Percentiles rank a stretch among this genome's conserved stretches.
These are phyloP conservation scores for Podarcis cretensis DNA, from an alignment of 2,113 vertebrate genomes.

Conservation along the genomic window DNA sequence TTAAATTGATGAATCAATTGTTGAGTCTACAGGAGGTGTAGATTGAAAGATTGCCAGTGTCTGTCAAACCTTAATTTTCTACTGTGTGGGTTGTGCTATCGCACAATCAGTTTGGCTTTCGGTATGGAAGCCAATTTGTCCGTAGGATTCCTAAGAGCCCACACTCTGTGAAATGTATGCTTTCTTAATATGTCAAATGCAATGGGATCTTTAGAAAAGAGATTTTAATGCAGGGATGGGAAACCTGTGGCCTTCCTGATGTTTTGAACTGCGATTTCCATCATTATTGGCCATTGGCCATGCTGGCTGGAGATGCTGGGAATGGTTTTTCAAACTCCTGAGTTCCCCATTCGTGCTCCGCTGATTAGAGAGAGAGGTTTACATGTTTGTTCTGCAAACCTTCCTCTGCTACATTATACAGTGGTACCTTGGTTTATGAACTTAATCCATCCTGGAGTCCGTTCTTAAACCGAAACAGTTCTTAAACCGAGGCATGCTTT, in stretches of 20 bases:
- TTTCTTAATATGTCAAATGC: too few species aligned
- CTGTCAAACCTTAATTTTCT: background rate
- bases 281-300: too few species aligned
- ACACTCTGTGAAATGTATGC: background rate
- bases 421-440: too few species aligned
- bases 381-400: background rate
- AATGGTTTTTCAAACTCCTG: too few species aligned
- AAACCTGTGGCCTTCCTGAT: too few species aligned
- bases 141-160: background rate
- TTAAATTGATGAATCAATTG: too few species aligned
- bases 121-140: background rate
- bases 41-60: background rate
- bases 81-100: background rate
- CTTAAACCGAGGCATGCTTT: background rate
- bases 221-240: background rate
- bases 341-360: too few species aligned
- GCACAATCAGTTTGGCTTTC: background rate
- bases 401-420: background rate
- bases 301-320: too few species aligned
- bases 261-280: too few species aligned
- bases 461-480: too few species aligned
- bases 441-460: too few species aligned
- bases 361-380: background rate
- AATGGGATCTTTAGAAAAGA: background rate
- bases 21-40: background rate